Conservation (phyloP, 2,797 vertebrate species). For the Acestrorhynchus altus region DNA sequence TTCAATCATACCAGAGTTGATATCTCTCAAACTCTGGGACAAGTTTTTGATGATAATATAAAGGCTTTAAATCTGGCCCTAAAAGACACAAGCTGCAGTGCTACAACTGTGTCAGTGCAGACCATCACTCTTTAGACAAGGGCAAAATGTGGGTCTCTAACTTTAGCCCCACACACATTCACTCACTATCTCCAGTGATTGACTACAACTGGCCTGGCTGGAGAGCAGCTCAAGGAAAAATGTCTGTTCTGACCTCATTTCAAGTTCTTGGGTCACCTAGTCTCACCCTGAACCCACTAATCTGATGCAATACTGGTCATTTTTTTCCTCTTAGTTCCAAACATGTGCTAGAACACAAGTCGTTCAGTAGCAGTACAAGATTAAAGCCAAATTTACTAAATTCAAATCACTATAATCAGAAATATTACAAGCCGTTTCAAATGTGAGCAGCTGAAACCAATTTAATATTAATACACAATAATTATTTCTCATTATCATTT, state of each 20-base stretch:
- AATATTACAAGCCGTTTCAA: too few species aligned
- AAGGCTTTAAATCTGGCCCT: background rate
- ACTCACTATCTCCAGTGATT: background rate
- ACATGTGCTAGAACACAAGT: background rate
- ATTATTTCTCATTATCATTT: too few species aligned
- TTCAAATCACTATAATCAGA: too few species aligned
- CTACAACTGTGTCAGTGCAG: background rate
- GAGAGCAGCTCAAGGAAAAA: slow-evolving; percentile 14
- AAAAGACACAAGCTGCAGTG: background rate
- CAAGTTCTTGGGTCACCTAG: background rate
- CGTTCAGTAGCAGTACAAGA: background rate
- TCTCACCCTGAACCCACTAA: background rate
- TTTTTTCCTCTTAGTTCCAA: background rate
- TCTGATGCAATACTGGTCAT: background rate
- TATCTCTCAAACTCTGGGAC: too few species aligned
- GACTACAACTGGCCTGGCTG: background rate
- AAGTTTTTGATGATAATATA: background rate
- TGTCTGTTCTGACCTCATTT: background rate
- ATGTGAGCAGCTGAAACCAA: too few species aligned
- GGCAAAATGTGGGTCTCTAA: slow-evolving; percentile 14
- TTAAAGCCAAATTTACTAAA: background rate
- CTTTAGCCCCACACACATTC: background rate
- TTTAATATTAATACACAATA: too few species aligned
- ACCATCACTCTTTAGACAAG: background rate
- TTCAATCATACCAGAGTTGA: too few species aligned